These are phyloP conservation scores for Spea hammondii DNA, from an alignment of 2,797 vertebrate species.

Conservation along the genomic window DNA sequence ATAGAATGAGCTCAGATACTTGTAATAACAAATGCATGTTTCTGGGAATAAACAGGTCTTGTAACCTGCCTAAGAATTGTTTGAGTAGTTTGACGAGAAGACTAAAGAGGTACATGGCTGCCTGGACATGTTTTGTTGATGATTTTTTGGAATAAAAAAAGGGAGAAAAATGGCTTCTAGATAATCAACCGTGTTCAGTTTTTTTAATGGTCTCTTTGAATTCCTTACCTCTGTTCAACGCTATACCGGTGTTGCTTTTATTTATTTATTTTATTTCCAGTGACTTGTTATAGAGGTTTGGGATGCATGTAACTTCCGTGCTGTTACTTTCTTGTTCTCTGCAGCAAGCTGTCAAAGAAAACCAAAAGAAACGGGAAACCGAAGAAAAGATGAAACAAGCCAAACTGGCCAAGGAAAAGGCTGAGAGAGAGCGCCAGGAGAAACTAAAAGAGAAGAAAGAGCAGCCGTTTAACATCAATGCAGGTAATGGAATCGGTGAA, in stretches of 20 bases:
- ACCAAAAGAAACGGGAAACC: constrained; percentile 77
- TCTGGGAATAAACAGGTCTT: too few species aligned
- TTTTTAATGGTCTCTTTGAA: too few species aligned
- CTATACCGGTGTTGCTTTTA: neutral
- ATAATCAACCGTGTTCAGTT: too few species aligned
- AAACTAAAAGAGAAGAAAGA: constrained; percentile 75
- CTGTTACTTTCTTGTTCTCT: neutral
- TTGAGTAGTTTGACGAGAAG: too few species aligned
- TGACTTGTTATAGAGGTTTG: neutral
- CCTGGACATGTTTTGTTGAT: too few species aligned
- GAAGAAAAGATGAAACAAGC: constrained; percentile 81
- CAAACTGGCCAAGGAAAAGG: constrained; percentile 80
- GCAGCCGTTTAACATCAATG: constrained; percentile 73
- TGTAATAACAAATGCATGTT: too few species aligned
- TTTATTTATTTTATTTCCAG: neutral
- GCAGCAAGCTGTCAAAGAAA: constrained; percentile 82
- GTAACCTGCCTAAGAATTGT: too few species aligned
- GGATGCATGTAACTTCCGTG: neutral
- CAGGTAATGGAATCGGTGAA: constrained; percentile 65
- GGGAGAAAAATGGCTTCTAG: too few species aligned
- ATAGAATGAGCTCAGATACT: too few species aligned
- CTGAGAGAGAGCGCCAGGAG: constrained; percentile 78
- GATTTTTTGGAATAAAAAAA: too few species aligned
- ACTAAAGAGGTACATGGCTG: too few species aligned
- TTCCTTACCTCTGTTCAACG: neutral